Evolutionary conservation across 2,888 invertebrate species (phyloP), one percentile per base, ranked within the genome.

Genomic region (Drosophila meridionalis): DNA sequence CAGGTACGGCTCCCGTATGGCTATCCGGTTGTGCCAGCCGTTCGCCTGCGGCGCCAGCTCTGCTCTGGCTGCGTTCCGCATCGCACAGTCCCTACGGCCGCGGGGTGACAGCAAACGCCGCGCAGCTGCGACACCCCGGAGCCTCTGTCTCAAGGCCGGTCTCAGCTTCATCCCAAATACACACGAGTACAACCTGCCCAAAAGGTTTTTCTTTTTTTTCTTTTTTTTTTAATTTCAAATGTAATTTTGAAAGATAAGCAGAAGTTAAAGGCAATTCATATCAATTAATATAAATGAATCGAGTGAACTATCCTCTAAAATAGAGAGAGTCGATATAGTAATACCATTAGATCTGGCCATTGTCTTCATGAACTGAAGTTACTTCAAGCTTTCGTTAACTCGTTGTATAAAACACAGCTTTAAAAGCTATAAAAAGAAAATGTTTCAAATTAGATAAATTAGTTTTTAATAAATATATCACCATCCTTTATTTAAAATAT

Each of bases 1-100:
- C 9, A 94, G 94, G 84, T 97, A 94, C 0, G 98, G 98, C 91
- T 98, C 97, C 89, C 96, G 97, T 0, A 95, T 94, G 4, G 94
- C 94, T 58, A 98, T 94, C 90, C 96, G 94, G 69, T 95, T 95
- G 91, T 98, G 97, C 42, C 36, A 36, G 0, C 3, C 14, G 58
- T 95, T 94, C 87, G 9, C 55, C 94, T 97, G 96, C 74, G 14
- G 52, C 8, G 11, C 28, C 0, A 20, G 50, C 12, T 26, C 7
- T n/a, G 20, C n/a, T 38, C 11, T 36, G 26, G 20, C 34, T 6
- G 8, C 28, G 26, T 20, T 55, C 14, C 40, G 20, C 30, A 20
- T 50, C 50, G 36, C 26, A 43, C 28, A 36, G 2, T 14, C 28
- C 32, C 30, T 12, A 2, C 45, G 47, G 30, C n/a, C 8, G 34